Percentiles rank a stretch among this genome's conserved stretches.
Conservation (phyloP, 92 coral and sea anemone genomes). For the Pocillopora meandrina region DNA sequence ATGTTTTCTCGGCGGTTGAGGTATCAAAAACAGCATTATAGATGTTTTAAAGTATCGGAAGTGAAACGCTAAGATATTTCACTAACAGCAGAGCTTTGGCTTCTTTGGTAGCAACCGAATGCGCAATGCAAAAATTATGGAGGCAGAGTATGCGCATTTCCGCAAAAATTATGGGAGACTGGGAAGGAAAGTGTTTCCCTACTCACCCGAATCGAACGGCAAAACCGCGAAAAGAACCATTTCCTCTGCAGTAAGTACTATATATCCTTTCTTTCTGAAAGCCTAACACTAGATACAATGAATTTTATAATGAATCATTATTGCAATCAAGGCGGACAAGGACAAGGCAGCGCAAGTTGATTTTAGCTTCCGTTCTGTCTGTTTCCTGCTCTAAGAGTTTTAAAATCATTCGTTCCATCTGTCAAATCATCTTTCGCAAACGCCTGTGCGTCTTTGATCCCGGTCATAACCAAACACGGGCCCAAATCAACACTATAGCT, state of each 20-base stretch:
- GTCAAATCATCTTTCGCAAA: too few species aligned
- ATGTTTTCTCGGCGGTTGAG: background rate
- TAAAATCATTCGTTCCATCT: too few species aligned
- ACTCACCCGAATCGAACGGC: conserved; percentile 8
- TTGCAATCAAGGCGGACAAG: background rate
- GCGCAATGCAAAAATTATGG: conserved; percentile 7
- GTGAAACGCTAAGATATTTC: background rate
- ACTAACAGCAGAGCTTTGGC: background rate
- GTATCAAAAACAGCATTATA: background rate
- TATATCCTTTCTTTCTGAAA: background rate
- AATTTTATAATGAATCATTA: background rate
- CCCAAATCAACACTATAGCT: background rate
- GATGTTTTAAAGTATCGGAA: conserved; percentile 11
- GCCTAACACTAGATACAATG: background rate
- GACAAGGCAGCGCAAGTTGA: background rate
- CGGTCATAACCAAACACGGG: too few species aligned
- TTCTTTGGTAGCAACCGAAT: background rate
- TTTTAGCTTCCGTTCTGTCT: too few species aligned
- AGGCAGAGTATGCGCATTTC: conserved; percentile 24
- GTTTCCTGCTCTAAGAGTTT: too few species aligned
- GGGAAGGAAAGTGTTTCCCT: background rate
- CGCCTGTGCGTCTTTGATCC: too few species aligned
- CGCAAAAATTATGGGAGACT: conserved; percentile 23
- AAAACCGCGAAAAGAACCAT: conserved; percentile 10
- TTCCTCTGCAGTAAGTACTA: background rate